phyloP scores from a whole-genome alignment of 35 echinoderm and acorn worm genomes.

The Ophioderma brevispina region DNA sequence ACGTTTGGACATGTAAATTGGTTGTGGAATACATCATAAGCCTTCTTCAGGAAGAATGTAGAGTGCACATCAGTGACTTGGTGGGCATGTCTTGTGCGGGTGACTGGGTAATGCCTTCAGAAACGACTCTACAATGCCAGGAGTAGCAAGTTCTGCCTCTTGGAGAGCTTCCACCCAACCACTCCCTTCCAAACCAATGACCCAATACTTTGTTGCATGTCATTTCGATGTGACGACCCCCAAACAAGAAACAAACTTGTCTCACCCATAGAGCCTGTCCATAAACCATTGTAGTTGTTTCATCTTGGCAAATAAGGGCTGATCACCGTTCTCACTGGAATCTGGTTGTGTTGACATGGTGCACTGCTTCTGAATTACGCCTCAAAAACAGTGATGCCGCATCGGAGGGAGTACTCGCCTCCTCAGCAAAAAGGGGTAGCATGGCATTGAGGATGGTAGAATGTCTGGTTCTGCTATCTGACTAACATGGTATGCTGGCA shows the following conservation, averaged over 20 bases:
- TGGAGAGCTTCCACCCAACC: conserved; percentile 12
- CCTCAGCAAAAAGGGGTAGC: conserved; percentile 31
- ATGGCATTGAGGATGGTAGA: conserved; percentile 4
- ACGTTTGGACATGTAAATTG: neutral
- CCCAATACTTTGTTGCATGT: conserved; percentile 27
- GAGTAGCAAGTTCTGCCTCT: no score
- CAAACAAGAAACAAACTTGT: conserved; percentile 26
- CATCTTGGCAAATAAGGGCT: conserved; percentile 12
- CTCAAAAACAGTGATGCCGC: conserved; percentile 7
- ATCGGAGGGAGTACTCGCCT: conserved; percentile 6
- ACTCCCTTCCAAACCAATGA: conserved; percentile 18
- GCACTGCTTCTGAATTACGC: conserved; percentile 10
- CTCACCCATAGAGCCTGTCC: neutral
- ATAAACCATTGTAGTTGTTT: conserved; percentile 33
- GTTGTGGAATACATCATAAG: conserved; percentile 18
- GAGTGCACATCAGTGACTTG: conserved; percentile 14
- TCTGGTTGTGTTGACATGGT: conserved; percentile 30
- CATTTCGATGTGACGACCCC: conserved; percentile 28
- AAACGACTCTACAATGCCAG: no score
- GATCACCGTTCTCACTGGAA: conserved; percentile 16
- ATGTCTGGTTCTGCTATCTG: neutral
- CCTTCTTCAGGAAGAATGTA: conserved; percentile 15
- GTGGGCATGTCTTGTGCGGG: conserved; percentile 26
- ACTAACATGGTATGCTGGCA: conserved; percentile 39
- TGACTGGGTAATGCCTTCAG: conserved; percentile 34